A percentile compares a stretch with the other conserved stretches of the same genome.
Conservation (phyloP, 2,888 invertebrate genomes). For the Spisula subtruncata region DNA sequence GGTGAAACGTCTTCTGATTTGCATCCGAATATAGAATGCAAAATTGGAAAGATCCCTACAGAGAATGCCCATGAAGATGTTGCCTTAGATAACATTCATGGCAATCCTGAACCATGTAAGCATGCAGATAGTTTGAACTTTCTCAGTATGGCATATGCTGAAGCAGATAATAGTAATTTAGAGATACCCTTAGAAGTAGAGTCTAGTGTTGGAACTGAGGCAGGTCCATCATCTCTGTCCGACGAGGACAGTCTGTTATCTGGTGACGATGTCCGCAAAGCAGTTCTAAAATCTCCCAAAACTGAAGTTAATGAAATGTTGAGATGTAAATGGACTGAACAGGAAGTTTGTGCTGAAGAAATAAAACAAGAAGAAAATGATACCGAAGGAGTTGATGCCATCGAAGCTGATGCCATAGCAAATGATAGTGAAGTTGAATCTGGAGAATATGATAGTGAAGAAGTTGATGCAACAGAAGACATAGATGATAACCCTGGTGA, state of each 20-base stretch:
- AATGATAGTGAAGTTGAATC: neutral
- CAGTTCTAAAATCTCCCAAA: neutral
- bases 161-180: neutral
- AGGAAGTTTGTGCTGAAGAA: neutral
- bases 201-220: neutral
- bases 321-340: slow-evolving; percentile 36
- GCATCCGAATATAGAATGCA: neutral
- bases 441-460: neutral
- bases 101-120: neutral
- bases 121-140: neutral
- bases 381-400: neutral
- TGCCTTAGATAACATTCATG: neutral
- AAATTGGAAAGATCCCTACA: neutral
- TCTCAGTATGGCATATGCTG: neutral
- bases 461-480: neutral
- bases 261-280: neutral
- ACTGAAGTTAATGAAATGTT: neutral
- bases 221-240: neutral
- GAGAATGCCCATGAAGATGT: neutral
- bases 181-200: neutral
- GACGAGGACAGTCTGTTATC: neutral
- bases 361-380: neutral
- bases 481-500: neutral
- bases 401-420: neutral
- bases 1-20: neutral